Percentiles rank a stretch among this genome's conserved stretches.
These are phyloP conservation scores for Dasyornis broadbenti DNA, from an alignment of 2,113 vertebrate genomes.

Conservation along the genomic window DNA sequence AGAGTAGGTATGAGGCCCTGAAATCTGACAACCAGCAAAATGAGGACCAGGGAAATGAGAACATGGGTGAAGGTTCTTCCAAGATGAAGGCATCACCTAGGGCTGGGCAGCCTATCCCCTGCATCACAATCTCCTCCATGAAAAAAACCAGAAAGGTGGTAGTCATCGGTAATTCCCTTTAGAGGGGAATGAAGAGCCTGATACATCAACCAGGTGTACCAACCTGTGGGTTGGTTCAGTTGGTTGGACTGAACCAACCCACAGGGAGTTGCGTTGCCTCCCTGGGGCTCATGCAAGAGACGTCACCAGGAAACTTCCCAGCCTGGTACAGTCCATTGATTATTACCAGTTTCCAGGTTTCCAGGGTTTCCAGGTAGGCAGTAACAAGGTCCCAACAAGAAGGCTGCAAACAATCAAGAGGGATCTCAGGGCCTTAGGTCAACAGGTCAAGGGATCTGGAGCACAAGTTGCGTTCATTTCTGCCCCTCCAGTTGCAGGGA, in stretches of 20 bases:
- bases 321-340: too few relatives aligned
- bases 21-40: not conserved
- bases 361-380: not conserved
- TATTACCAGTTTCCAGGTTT: too few relatives aligned
- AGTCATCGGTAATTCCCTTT: not conserved
- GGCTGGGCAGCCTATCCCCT: not conserved
- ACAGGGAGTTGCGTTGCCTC: not conserved
- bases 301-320: not conserved
- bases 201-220: rapidly evolving
- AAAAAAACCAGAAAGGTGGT: not conserved
- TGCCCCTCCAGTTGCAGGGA: not conserved
- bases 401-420: not conserved
- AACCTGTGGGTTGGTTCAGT: too few relatives aligned
- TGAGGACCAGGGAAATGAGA: rapidly evolving
- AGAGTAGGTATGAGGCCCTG: not conserved
- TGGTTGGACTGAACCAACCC: not conserved
- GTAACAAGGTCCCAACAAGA: not conserved
- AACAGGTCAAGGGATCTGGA: not conserved
- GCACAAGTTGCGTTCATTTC: not conserved
- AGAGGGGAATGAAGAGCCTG: not conserved
- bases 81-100: not conserved
- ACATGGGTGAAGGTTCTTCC: not conserved
- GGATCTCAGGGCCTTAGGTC: not conserved
- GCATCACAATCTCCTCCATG: not conserved
- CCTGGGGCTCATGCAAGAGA: rapidly evolving